Percentiles rank a stretch among this genome's conserved stretches.
Conservation (phyloP, 1,140 invertebrate genomes). For the Zaprionus lachaisei region DNA sequence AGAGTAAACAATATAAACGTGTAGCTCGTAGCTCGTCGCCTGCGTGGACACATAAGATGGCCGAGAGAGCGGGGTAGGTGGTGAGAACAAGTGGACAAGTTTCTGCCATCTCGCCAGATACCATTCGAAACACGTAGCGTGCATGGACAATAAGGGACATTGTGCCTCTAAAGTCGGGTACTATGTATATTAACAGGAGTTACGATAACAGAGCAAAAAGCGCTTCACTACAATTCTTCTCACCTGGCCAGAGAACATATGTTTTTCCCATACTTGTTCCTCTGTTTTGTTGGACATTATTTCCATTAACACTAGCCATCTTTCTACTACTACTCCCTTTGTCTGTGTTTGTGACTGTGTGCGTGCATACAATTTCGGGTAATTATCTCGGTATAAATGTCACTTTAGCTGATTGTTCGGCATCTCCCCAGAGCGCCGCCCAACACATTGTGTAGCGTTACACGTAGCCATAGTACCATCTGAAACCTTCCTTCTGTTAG, state of each 20-base stretch:
- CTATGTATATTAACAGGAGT: slow-evolving; percentile 33
- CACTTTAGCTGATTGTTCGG: slow-evolving; percentile 69
- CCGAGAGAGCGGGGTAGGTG: background rate
- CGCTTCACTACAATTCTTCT: background rate
- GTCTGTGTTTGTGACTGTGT: slow-evolving; percentile 10
- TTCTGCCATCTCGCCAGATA: slow-evolving; percentile 11
- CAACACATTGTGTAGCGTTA: background rate
- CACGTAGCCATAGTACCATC: background rate
- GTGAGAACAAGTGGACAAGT: slow-evolving; percentile 24
- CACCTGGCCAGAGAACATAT: slow-evolving; percentile 20
- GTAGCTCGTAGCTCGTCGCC: slow-evolving; percentile 27
- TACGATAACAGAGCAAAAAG: background rate
- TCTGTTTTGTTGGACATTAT: slow-evolving; percentile 8
- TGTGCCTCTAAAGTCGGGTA: background rate
- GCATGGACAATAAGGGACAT: slow-evolving; percentile 38
- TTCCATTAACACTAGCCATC: slow-evolving; percentile 29
- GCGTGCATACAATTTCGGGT: slow-evolving; percentile 55
- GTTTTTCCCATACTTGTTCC: slow-evolving; percentile 14
- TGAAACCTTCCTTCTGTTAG: background rate
- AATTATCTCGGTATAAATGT: slow-evolving; percentile 72
- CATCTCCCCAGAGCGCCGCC: slow-evolving; percentile 28
- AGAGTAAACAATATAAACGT: slow-evolving; percentile 61
- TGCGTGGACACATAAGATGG: background rate
- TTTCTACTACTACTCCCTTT: slow-evolving; percentile 1
- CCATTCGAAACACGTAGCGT: slow-evolving; percentile 56